phyloP scores from a whole-genome alignment of 2,888 invertebrate species.

The Acrocyrtus sp. region DNA sequence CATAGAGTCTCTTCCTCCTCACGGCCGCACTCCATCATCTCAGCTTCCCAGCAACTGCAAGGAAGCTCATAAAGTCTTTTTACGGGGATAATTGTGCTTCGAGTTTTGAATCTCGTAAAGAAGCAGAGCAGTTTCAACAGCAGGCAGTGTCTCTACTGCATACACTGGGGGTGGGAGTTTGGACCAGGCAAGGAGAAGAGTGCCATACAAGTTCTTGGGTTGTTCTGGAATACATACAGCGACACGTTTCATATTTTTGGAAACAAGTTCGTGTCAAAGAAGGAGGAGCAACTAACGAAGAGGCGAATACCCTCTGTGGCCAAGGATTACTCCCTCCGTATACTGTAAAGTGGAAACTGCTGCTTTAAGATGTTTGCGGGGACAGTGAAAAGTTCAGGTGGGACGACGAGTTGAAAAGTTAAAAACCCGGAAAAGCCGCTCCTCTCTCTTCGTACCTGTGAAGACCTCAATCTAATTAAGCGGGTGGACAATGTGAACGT shows the following conservation, averaged over 20 bases:
- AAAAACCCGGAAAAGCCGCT: too few species aligned
- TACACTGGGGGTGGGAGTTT: slow-evolving; percentile 32
- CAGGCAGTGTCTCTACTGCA: slow-evolving; percentile 6
- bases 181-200: not conserved
- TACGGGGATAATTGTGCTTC: slow-evolving; percentile 52
- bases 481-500: not conserved
- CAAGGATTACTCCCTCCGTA: too few species aligned
- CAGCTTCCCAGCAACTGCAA: not conserved
- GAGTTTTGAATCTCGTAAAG: slow-evolving; percentile 43
- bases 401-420: too few species aligned
- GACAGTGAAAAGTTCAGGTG: too few species aligned
- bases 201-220: slow-evolving; percentile 11
- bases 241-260: too few species aligned
- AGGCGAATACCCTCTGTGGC: too few species aligned
- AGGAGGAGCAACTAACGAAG: too few species aligned
- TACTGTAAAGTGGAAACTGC: too few species aligned
- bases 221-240: slow-evolving; percentile 8
- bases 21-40: slow-evolving; percentile 58
- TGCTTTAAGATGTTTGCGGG: too few species aligned
- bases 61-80: slow-evolving; percentile 39
- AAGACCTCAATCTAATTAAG: not conserved
- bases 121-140: slow-evolving; percentile 51
- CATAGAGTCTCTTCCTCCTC: slow-evolving; percentile 51
- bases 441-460: not conserved
- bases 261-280: too few species aligned